Base-by-base conservation (phyloP, 2,113 vertebrate genomes). In the Sarotherodon lohbergeri region DNA sequence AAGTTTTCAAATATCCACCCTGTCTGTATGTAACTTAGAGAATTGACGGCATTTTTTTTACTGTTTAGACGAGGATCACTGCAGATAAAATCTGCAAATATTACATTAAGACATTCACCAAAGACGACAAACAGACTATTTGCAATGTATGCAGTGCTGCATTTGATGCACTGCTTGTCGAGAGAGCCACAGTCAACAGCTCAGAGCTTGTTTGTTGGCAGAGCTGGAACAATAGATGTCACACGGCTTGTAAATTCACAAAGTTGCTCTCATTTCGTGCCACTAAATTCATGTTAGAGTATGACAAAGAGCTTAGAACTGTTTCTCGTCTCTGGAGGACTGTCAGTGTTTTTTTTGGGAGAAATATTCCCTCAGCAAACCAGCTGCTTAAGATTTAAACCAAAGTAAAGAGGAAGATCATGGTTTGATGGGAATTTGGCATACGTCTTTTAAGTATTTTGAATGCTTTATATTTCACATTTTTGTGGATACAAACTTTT, bases 361-460 rank as follows among this genome's bases (percentile, higher is more conserved):
- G 61, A 85, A 88, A 91, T 86, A 71, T 61, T 88, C 56, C 57
- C 71, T 43, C 9, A 50, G 79, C 68, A 82, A 84, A 80, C 14
- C 24, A 36, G 48, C 63, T 59, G 19, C 85, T 87, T 57, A 63
- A 84, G 84, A 83, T 66, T 61, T 66, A 39, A 90, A 82, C 56
- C 41, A 86, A 89, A 90, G 76, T 82, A 79, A 83, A 85, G 55
- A 89, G 11, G 84, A 92, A 83, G 76, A 90, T 86, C 66, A 86
- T 80, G 27, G 36, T 87, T 90, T 71, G 48, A 73, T 90, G 68
- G 27, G 89, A 87, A 86, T 80, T 16, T 84, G 54, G 8, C 39
- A 79, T 29, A 46, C 43, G 9, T 82, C 13, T 89, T 90, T 80
- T 17, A 78, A 85, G 78, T 78, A 61, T 79, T 56, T 52, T 4